Base-by-base conservation (phyloP, 2,888 invertebrate species). In the Helleia helle region DNA sequence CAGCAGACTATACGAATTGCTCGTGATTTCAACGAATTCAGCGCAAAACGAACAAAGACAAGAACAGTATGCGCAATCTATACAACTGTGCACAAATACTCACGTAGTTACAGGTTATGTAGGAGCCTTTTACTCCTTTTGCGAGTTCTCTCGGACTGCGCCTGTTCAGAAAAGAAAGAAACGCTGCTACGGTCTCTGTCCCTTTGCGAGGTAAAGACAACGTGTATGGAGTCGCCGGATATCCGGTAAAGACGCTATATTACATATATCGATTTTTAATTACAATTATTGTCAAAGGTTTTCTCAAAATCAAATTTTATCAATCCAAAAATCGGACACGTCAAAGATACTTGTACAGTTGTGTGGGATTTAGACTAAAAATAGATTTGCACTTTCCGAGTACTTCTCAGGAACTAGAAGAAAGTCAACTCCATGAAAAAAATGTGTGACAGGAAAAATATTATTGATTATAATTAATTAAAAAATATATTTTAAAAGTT, bases 91-190 rank as follows among this genome's bases (percentile, higher is more conserved):
- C 68, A 75, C 68, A 56, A 54, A 63, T 79, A 85, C 85, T 85
- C 72, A 86, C 85, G 67, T 80, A 81, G 70, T 83, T 71, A 85
- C 85, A 84, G 85, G 85, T 86, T 85, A 84, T 73, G 81, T 81
- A 85, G 85, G 85, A 86, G 85, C 83, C 81, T 81, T 83, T 80
- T 79, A 86, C 85, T 85, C 85, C 85, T 86, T 81, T 80, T 77
- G 77, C 83, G 79, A 69, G 76, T 81, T 80, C 69, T 66, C 80
- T 72, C 71, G 77, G 75, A 85, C 84, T 84, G 84, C 84, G 83
- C 83, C 76, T 83, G 81, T 81, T 79, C 80, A 71, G 80, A 80
- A 83, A 80, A 80, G 80, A 81, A 80, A 81, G 83, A 81, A 80
- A 80, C 76, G 75, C 70, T 68, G 70, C 73, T 69, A 60, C 70